phyloP scores from a whole-genome alignment of 2,113 vertebrate genomes.

The Epinephelus cyanopodus region DNA sequence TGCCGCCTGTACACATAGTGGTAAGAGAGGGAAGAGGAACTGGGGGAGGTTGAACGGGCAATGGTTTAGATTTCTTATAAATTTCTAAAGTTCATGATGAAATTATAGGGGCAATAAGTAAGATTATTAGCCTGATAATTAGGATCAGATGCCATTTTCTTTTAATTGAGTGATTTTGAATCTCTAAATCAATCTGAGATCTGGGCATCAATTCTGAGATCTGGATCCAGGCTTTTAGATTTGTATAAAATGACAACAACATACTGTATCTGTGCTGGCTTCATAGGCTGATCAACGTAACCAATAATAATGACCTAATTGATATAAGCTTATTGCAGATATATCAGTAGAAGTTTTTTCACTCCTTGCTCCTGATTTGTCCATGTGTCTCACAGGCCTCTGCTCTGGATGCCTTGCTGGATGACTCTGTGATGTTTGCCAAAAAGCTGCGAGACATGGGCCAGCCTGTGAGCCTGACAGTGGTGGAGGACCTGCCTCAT shows the following conservation, averaged over 20 bases:
- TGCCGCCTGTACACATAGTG: slow-evolving; percentile 85
- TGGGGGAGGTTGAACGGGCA: background rate
- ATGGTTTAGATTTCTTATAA: too few species aligned
- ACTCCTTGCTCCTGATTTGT: background rate
- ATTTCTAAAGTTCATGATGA: background rate
- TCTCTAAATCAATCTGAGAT: background rate
- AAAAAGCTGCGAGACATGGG: slow-evolving; percentile 86
- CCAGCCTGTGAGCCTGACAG: slow-evolving; percentile 86
- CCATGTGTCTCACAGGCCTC: slow-evolving; percentile 83
- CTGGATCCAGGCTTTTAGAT: background rate
- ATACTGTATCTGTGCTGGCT: background rate
- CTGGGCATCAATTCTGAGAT: background rate
- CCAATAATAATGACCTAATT: background rate
- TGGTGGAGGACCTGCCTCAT: slow-evolving; percentile 91
- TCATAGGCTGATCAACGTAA: background rate
- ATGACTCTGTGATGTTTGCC: slow-evolving; percentile 93
- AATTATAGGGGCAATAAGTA: background rate
- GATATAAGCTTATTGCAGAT: background rate
- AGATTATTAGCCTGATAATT: background rate
- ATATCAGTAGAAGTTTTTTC: too few species aligned
- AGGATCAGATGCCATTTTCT: background rate
- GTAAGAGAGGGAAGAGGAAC: slow-evolving; percentile 64
- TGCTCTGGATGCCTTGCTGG: slow-evolving; percentile 91
- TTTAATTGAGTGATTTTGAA: background rate
- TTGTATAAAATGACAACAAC: background rate